phyloP scores from a whole-genome alignment of 2,113 vertebrate genomes.

The Cyprinodon brontotheroides region DNA sequence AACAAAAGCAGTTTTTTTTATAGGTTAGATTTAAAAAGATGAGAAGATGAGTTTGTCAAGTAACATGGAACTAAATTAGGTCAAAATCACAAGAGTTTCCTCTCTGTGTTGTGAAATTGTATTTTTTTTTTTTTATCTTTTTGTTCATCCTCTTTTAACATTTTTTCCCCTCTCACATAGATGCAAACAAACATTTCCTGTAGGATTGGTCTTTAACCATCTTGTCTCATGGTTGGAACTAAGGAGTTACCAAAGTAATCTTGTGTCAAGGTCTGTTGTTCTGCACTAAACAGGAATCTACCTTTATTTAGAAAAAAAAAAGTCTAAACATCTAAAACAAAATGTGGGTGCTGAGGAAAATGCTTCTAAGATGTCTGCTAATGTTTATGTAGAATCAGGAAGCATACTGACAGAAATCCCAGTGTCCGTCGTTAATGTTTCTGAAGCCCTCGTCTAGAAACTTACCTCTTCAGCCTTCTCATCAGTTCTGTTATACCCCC shows the following conservation, averaged over 20 bases:
- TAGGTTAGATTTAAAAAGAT: conserved; percentile 5
- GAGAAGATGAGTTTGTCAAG: conserved; percentile 4
- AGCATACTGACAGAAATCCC: not conserved
- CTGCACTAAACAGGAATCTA: conserved; percentile 67
- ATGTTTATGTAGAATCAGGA: not conserved
- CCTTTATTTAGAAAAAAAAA: conserved; percentile 29
- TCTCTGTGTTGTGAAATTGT: not conserved
- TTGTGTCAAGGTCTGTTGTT: not conserved
- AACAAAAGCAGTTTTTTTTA: conserved; percentile 15
- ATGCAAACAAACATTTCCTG: not conserved
- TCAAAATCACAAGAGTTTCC: not conserved
- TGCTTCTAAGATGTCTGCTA: not conserved
- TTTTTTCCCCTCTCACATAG: not conserved
- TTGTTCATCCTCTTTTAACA: not conserved
- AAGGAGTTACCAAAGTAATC: conserved; percentile 59
- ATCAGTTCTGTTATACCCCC: not conserved
- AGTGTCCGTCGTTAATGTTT: not conserved
- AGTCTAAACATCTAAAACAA: not conserved
- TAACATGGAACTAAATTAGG: not conserved
- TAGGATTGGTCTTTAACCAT: not conserved
- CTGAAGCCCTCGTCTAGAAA: not conserved
- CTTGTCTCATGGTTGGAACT: not conserved
- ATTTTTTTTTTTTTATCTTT: not conserved
- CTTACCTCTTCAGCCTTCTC: not conserved
- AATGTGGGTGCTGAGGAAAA: conserved; percentile 8